Conservation (phyloP, 2,888 invertebrate genomes). For the Boloria selene region DNA sequence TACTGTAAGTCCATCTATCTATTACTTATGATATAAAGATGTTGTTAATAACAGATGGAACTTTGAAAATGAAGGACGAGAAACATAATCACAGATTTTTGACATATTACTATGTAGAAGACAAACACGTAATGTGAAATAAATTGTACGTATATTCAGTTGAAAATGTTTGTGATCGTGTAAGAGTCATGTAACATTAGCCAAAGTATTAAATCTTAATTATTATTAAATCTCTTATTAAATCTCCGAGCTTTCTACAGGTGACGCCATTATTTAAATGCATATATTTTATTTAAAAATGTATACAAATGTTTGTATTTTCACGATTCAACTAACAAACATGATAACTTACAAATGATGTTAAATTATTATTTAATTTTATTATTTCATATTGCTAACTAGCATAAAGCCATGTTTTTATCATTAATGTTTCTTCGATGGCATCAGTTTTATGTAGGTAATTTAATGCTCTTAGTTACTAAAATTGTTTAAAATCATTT, state of each 20-base stretch:
- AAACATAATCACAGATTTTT: constrained; percentile 2
- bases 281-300: constrained; percentile 69
- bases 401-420: constrained; percentile 15
- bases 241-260: constrained; percentile 73
- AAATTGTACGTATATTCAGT: constrained; percentile 18
- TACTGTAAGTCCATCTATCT: not conserved
- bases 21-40: not conserved
- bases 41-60: constrained; percentile 7
- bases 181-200: constrained; percentile 68
- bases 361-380: constrained; percentile 6
- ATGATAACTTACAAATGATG: constrained; percentile 26
- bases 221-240: constrained; percentile 55
- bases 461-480: constrained; percentile 37
- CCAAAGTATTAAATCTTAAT: constrained; percentile 60
- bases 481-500: constrained; percentile 54
- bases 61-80: constrained; percentile 5
- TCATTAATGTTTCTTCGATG: constrained; percentile 28
- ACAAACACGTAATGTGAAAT: constrained; percentile 4
- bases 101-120: not conserved
- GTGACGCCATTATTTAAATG: constrained; percentile 54
- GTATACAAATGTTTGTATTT: constrained; percentile 57
- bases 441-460: constrained; percentile 29
- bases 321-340: constrained; percentile 30
- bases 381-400: constrained; percentile 18
- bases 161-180: constrained; percentile 48